phyloP scores from a whole-genome alignment of 2,888 invertebrate species.

The Pristionchus japonicus region DNA sequence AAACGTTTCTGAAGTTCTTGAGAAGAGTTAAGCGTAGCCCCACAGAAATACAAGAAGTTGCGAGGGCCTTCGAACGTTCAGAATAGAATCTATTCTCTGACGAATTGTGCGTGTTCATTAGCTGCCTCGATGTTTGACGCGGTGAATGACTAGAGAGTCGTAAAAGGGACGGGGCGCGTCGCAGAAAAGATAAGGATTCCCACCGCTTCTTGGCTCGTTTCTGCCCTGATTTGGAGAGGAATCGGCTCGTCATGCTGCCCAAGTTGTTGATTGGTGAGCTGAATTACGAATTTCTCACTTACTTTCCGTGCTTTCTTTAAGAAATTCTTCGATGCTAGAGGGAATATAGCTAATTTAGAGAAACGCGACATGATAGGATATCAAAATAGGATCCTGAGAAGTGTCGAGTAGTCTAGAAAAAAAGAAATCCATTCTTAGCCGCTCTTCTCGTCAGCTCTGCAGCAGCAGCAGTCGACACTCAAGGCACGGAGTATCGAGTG shows the following conservation, averaged over 20 bases:
- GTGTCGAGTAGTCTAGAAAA: too few species aligned
- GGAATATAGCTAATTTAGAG: too few species aligned
- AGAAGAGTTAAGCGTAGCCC: too few species aligned
- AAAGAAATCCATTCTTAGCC: not conserved
- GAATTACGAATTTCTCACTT: not conserved
- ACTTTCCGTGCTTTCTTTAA: too few species aligned
- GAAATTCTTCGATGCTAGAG: too few species aligned
- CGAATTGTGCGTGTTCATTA: not conserved
- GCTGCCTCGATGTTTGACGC: not conserved
- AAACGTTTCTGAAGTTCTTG: not conserved
- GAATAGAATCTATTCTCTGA: not conserved
- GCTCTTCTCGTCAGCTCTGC: not conserved
- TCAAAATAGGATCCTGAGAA: too few species aligned
- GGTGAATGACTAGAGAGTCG: not conserved
- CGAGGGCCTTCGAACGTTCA: too few species aligned
- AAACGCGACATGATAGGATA: too few species aligned
- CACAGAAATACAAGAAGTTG: too few species aligned
- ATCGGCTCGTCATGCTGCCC: not conserved
- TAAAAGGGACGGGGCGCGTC: not conserved
- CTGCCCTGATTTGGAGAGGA: not conserved
- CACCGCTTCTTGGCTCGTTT: not conserved
- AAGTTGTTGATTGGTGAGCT: not conserved
- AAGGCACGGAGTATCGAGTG: conserved; percentile 15
- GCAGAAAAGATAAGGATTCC: not conserved
- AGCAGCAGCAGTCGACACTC: not conserved